Evolutionary conservation across 2,888 invertebrate genomes (phyloP), one percentile per base, ranked within the genome.

Genomic region (Apeira syringaria): DNA sequence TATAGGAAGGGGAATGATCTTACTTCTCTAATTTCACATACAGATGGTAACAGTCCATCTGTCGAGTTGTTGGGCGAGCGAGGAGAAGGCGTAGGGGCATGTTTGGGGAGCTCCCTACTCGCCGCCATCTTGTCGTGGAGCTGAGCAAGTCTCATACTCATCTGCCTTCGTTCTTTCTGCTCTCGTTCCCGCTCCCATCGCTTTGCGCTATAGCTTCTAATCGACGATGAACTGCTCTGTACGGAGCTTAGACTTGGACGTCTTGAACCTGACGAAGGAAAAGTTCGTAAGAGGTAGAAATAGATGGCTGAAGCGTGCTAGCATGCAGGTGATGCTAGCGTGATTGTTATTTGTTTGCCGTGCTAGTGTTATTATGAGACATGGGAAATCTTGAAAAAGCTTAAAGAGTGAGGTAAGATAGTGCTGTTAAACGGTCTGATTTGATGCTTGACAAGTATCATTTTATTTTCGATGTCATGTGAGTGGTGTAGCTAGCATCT

Each of bases 221-320:
- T 92, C 34, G 96, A 96, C 49, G 94, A 96, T 61, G 94, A 93
- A 75, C 94, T 94, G 91, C 96, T 96, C 77, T 96, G 96, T 65
- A 96, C 91, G 53, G 96, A 96, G 59, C 94, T 94, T 91, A 96
- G 90, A 92, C 96, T 96, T 89, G 96, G 96, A 91, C 96, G 93
- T 91, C 96, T 92, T 74, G 96, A 96, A 92, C 96, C 96, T 96
- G 84, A n/a, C 54, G 58, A 44, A 50, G 26, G 27, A 13, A 50
- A 26, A 11, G 34, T 36, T 47, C 44, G 42, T 51, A 22, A 35
- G 26, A 26, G 9, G 5, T 27, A 31, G 45, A 28, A 26, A 17
- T 48, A 38, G 20, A 3, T 2, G 17, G n/a, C 2, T 13, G 5
- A 24, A 28, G 20, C 25, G 20, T 22, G 29, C 24, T 13, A 29